phyloP scores from a whole-genome alignment of 2,888 invertebrate species.

The Clistopyga incitator region DNA sequence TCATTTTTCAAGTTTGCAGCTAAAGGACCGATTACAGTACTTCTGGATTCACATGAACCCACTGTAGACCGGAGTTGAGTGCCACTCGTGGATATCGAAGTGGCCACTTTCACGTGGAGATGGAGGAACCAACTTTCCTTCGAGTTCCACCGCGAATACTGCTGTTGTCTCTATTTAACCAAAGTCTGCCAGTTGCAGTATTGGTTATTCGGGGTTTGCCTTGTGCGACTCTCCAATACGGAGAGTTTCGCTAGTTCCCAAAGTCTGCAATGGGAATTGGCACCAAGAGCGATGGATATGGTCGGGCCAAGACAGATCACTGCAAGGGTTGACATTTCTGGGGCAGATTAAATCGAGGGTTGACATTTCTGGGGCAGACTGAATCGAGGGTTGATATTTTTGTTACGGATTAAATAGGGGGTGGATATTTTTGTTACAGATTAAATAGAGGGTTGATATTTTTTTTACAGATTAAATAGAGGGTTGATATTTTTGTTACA shows the following conservation, averaged over 20 bases:
- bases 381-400: too few species aligned
- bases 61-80: slow-evolving; percentile 6
- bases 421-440: too few species aligned
- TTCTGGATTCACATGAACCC: slow-evolving; percentile 18
- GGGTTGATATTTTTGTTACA: too few species aligned
- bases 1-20: slow-evolving; percentile 19
- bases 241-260: neutral
- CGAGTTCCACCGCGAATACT: neutral
- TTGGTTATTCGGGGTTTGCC: too few species aligned
- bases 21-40: slow-evolving; percentile 42
- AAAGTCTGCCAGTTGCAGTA: neutral
- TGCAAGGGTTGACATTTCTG: too few species aligned
- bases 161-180: slow-evolving; percentile 11
- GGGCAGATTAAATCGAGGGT: too few species aligned
- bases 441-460: too few species aligned
- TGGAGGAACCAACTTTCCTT: slow-evolving; percentile 13
- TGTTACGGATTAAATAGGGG: too few species aligned
- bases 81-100: slow-evolving; percentile 3
- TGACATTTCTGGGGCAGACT: too few species aligned
- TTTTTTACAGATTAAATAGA: too few species aligned
- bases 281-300: neutral
- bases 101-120: neutral
- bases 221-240: neutral
- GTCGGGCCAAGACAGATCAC: neutral
- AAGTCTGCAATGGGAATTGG: too few species aligned